Conservation (phyloP, 1,140 invertebrate species). For the Caenorhabditis briggsae region DNA sequence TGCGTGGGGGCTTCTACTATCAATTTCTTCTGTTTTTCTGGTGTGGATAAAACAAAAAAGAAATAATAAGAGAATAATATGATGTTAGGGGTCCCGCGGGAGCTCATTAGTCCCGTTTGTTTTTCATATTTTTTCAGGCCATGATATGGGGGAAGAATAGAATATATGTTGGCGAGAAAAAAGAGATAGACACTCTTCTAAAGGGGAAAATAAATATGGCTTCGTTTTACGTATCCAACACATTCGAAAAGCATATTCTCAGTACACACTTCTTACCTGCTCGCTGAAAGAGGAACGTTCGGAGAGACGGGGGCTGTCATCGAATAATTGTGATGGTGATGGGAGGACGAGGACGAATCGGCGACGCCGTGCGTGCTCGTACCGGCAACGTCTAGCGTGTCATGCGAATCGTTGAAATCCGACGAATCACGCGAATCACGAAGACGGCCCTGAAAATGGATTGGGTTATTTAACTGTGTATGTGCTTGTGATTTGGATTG, state of each 20-base stretch:
- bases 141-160: not conserved
- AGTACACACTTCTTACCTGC: slow-evolving; percentile 48
- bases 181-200: not conserved
- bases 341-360: slow-evolving; percentile 28
- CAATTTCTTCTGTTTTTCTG: not conserved
- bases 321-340: slow-evolving; percentile 45
- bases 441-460: slow-evolving; percentile 47
- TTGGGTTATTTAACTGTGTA: not conserved
- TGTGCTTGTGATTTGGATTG: not conserved
- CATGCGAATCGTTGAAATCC: slow-evolving; percentile 59
- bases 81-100: not conserved
- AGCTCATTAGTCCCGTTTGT: not conserved
- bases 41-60: not conserved
- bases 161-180: not conserved
- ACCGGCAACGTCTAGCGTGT: slow-evolving; percentile 54
- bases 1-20: not conserved
- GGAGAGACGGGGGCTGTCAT: slow-evolving; percentile 64
- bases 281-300: slow-evolving; percentile 60
- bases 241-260: not conserved
- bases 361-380: slow-evolving; percentile 54
- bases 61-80: not conserved
- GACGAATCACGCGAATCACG: slow-evolving; percentile 58
- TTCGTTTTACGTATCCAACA: not conserved
- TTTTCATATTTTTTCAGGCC: not conserved
- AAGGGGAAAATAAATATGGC: not conserved